Conservation (phyloP, 2,797 vertebrate species). For the Melanotaenia maccullochi region DNA sequence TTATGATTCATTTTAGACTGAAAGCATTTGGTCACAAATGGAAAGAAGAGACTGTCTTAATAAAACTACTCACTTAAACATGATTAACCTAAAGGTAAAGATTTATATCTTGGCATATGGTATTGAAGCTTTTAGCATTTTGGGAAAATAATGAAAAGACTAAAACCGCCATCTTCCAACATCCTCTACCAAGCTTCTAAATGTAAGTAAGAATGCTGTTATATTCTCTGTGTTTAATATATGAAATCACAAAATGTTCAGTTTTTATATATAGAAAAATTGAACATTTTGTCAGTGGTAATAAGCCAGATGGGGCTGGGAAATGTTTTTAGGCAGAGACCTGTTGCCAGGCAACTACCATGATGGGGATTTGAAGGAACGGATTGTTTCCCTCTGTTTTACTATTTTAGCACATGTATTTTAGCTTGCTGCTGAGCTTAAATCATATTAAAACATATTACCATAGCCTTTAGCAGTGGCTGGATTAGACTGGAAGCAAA, state of each 20-base stretch:
- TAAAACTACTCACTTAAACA: conserved; percentile 5
- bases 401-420: neutral
- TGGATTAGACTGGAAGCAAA: no score
- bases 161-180: neutral
- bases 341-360: conserved; percentile 8
- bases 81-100: conserved; percentile 6
- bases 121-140: neutral
- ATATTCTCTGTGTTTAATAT: neutral
- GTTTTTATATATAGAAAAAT: neutral
- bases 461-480: no score
- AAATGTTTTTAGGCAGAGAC: neutral
- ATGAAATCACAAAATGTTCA: neutral
- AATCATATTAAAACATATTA: neutral
- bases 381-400: neutral
- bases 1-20: conserved; percentile 35
- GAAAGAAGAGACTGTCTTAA: conserved; percentile 24
- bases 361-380: neutral
- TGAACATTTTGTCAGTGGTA: neutral
- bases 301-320: neutral
- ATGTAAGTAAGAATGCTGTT: neutral
- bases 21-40: conserved; percentile 64
- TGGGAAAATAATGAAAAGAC: conserved; percentile 6
- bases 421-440: neutral
- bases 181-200: neutral
- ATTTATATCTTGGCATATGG: neutral